Conservation (phyloP, 2,888 invertebrate genomes). For the Apotomis betuletana region DNA sequence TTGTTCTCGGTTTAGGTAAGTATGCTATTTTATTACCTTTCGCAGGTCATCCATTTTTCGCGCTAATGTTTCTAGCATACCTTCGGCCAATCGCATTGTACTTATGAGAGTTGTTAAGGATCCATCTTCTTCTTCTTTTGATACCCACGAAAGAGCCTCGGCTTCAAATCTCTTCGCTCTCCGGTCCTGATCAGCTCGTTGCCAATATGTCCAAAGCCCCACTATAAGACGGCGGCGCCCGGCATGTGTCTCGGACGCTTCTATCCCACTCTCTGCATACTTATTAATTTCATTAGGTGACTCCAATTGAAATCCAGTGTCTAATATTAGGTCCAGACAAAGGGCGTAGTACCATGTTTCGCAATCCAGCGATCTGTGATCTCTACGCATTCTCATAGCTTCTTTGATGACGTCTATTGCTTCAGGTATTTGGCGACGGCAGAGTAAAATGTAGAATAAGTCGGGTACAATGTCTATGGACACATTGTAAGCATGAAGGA, state of each 20-base stretch:
- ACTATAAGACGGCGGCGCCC: constrained; percentile 66
- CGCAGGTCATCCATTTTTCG: constrained; percentile 73
- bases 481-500: constrained; percentile 69
- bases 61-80: constrained; percentile 76
- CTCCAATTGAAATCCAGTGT: constrained; percentile 82
- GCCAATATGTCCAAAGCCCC: constrained; percentile 76
- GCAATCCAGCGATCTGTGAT: constrained; percentile 56
- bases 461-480: constrained; percentile 75
- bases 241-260: constrained; percentile 56
- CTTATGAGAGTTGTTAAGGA: constrained; percentile 65
- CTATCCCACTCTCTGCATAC: constrained; percentile 67
- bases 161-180: constrained; percentile 71
- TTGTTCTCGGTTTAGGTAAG: neutral
- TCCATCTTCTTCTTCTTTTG: constrained; percentile 58
- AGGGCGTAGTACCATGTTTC: constrained; percentile 84
- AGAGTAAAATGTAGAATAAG: constrained; percentile 70
- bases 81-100: constrained; percentile 72
- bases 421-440: constrained; percentile 75
- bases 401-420: constrained; percentile 75
- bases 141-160: constrained; percentile 68
- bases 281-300: constrained; percentile 70
- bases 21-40: constrained; percentile 57
- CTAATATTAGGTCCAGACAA: constrained; percentile 82
- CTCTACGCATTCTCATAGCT: constrained; percentile 57
- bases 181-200: constrained; percentile 63